phyloP scores from a whole-genome alignment of 2,888 invertebrate genomes.

The Brachyptera risi region DNA sequence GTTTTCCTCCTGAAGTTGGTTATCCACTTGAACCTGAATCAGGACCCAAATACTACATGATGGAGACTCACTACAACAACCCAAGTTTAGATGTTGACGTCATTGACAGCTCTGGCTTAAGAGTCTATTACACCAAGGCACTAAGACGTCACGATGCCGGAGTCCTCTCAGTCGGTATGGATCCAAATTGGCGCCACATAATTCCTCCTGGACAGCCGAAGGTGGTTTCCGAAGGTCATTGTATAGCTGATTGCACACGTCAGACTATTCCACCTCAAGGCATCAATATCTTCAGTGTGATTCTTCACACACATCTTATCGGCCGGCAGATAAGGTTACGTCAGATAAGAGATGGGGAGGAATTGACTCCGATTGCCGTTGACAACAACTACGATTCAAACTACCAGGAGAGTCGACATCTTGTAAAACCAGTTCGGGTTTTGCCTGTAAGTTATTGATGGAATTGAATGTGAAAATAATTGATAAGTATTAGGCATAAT shows the following conservation, averaged over 20 bases:
- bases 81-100: slow-evolving; percentile 50
- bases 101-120: slow-evolving; percentile 62
- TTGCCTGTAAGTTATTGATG: slow-evolving; percentile 33
- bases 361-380: slow-evolving; percentile 60
- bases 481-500: too few species aligned
- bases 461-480: too few species aligned
- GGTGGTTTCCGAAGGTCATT: slow-evolving; percentile 66
- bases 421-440: slow-evolving; percentile 57
- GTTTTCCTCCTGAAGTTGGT: slow-evolving; percentile 65
- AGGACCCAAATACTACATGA: slow-evolving; percentile 58
- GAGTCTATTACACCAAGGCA: slow-evolving; percentile 61
- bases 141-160: slow-evolving; percentile 64
- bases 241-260: slow-evolving; percentile 62
- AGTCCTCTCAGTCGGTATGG: slow-evolving; percentile 62
- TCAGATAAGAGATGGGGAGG: slow-evolving; percentile 58
- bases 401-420: slow-evolving; percentile 64
- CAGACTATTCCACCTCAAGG: slow-evolving; percentile 60
- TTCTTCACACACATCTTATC: slow-evolving; percentile 62
- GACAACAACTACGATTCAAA: slow-evolving; percentile 67
- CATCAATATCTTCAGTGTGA: slow-evolving; percentile 64
- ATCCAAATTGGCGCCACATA: slow-evolving; percentile 67
- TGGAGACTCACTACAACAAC: slow-evolving; percentile 66
- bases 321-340: slow-evolving; percentile 64
- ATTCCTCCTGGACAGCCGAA: slow-evolving; percentile 65
- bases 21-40: slow-evolving; percentile 61